A percentile compares a stretch with the other conserved stretches of the same genome.
Evolutionary conservation across 2,797 vertebrate genomes (phyloP).

Genomic region (Danionella dracula): DNA sequence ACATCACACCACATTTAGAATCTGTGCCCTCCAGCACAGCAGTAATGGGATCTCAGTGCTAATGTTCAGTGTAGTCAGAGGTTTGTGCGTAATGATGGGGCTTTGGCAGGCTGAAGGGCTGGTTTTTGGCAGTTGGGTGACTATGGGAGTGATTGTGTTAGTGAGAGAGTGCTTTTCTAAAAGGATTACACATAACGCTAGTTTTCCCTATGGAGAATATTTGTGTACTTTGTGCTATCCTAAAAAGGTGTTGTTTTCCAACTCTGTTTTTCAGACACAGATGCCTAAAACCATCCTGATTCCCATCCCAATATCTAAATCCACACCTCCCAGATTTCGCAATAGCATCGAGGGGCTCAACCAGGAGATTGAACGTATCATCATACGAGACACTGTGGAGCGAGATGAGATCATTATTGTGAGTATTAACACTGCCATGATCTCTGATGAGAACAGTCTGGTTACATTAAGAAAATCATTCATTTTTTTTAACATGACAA

Average conservation of each 20-base stretch:
- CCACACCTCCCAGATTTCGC: constrained; percentile 88
- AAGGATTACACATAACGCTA: constrained; percentile 14
- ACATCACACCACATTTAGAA: background rate
- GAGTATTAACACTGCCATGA: too few species aligned
- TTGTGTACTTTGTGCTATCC: background rate
- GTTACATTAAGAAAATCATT: too few species aligned
- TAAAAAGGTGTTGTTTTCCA: background rate
- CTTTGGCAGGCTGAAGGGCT: constrained; percentile 1
- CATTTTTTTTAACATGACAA: too few species aligned
- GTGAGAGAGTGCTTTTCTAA: constrained; percentile 9
- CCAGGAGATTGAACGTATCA: constrained; percentile 96
- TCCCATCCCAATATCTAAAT: constrained; percentile 85
- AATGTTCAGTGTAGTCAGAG: constrained; percentile 3
- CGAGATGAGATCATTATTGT: constrained; percentile 92
- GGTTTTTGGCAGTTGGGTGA: constrained; percentile 4
- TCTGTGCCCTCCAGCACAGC: background rate
- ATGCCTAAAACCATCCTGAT: constrained; percentile 92
- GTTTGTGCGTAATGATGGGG: constrained; percentile 14
- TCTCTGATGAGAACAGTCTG: too few species aligned
- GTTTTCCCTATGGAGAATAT: background rate
- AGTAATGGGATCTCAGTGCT: constrained; percentile 6
- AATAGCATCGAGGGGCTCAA: constrained; percentile 97
- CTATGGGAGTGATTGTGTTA: background rate
- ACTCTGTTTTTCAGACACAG: constrained; percentile 70
- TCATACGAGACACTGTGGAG: constrained; percentile 92